Conservation (phyloP, 2,888 invertebrate genomes). For the Polydrusus tereticollis region DNA sequence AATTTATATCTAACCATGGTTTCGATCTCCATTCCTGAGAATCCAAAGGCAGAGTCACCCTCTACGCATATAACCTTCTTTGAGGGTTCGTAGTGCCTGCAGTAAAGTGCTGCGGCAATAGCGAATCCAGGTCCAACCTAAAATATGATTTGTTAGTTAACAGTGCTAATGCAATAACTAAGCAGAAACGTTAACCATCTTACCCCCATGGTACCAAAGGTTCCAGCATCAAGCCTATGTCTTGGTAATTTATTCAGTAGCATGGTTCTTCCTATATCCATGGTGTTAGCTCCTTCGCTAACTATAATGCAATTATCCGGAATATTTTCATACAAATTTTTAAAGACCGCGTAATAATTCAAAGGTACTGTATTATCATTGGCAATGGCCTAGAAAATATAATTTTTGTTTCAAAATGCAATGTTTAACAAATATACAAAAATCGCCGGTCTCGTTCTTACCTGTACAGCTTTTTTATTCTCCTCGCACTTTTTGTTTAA, state of each 20-base stretch:
- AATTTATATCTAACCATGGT: constrained; percentile 95
- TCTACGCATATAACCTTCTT: constrained; percentile 94
- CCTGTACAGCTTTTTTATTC: constrained; percentile 79
- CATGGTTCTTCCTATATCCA: constrained; percentile 96
- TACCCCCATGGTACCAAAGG: constrained; percentile 97
- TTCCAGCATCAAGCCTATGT: constrained; percentile 94
- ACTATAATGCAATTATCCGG: constrained; percentile 91
- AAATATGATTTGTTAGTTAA: constrained; percentile 31
- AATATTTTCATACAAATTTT: constrained; percentile 81
- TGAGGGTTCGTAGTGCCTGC: constrained; percentile 82
- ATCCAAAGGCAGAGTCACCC: constrained; percentile 98
- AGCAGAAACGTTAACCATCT: constrained; percentile 54
- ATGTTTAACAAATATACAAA: too few species aligned
- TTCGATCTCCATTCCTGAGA: constrained; percentile 98
- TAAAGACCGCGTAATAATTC: constrained; percentile 95
- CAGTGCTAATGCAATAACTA: not conserved
- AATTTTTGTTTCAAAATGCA: not conserved
- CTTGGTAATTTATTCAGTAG: constrained; percentile 86
- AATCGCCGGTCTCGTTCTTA: too few species aligned
- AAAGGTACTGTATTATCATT: constrained; percentile 81
- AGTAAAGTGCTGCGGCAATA: constrained; percentile 92
- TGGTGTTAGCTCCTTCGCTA: constrained; percentile 98
- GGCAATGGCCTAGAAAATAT: constrained; percentile 73
- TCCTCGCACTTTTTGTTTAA: constrained; percentile 78
- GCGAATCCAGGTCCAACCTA: constrained; percentile 91